phyloP scores from a whole-genome alignment of 2,888 invertebrate genomes.

The Drosophila percnosoma region DNA sequence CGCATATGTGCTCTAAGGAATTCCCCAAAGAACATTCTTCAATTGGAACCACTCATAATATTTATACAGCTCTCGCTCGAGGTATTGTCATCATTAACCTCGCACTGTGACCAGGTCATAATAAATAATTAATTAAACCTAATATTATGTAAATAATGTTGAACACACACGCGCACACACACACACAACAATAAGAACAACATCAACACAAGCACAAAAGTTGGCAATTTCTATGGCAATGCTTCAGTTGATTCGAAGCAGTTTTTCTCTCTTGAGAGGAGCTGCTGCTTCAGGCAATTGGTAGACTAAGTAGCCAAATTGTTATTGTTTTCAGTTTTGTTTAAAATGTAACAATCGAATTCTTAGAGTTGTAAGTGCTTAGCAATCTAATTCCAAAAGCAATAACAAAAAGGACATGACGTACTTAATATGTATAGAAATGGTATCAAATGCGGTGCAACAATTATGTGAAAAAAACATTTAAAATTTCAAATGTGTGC shows the following conservation, averaged over 20 bases:
- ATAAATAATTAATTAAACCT: slow-evolving; percentile 38
- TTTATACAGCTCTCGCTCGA: too few relatives aligned
- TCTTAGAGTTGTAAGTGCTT: slow-evolving; percentile 65
- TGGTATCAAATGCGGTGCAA: slow-evolving; percentile 54
- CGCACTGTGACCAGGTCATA: too few relatives aligned
- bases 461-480: slow-evolving; percentile 33
- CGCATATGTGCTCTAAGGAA: too few relatives aligned
- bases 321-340: slow-evolving; percentile 39
- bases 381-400: slow-evolving; percentile 46
- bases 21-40: too few relatives aligned
- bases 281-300: slow-evolving; percentile 12
- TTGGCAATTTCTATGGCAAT: slow-evolving; percentile 50
- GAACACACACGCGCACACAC: slow-evolving; percentile 22
- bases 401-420: slow-evolving; percentile 30
- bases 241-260: slow-evolving; percentile 40
- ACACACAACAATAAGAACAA: neutral
- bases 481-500: slow-evolving; percentile 27
- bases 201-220: slow-evolving; percentile 14
- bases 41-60: too few relatives aligned
- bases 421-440: slow-evolving; percentile 43
- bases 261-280: slow-evolving; percentile 33
- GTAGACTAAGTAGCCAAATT: slow-evolving; percentile 13
- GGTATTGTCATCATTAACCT: too few relatives aligned
- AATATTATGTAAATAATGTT: slow-evolving; percentile 76
- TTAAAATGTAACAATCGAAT: slow-evolving; percentile 47